These are phyloP conservation scores for Erithacus rubecula DNA, from an alignment of 2,797 vertebrate species.

Conservation along the genomic window DNA sequence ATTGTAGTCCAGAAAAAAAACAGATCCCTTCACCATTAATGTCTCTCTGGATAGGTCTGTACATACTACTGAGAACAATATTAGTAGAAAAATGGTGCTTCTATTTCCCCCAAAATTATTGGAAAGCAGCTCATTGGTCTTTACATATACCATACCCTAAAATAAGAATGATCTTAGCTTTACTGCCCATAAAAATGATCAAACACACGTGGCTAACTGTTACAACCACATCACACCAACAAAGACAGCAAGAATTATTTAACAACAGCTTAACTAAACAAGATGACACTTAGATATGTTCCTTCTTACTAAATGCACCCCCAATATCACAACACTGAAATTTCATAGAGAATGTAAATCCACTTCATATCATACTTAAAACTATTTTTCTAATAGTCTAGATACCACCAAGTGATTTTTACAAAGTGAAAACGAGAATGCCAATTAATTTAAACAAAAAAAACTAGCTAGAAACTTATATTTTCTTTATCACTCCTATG, in stretches of 20 bases:
- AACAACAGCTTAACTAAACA: neutral
- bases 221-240: neutral
- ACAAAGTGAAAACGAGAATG: neutral
- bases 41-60: neutral
- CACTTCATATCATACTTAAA: neutral
- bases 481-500: neutral
- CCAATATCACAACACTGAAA: neutral
- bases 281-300: neutral
- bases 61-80: neutral
- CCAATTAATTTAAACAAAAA: neutral
- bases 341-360: neutral
- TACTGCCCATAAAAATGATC: neutral
- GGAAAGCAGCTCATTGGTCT: neutral
- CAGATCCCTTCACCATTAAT: neutral
- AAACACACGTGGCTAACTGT: neutral
- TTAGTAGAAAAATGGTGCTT: neutral
- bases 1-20: neutral
- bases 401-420: neutral
- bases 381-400: neutral
- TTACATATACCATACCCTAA: neutral
- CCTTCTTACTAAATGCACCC: neutral
- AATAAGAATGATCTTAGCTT: neutral
- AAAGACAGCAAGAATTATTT: neutral
- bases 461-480: neutral
- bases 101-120: neutral